Evolutionary conservation across 92 coral and sea anemone species (phyloP).

Genomic region (Anthopleura xanthogrammica): DNA sequence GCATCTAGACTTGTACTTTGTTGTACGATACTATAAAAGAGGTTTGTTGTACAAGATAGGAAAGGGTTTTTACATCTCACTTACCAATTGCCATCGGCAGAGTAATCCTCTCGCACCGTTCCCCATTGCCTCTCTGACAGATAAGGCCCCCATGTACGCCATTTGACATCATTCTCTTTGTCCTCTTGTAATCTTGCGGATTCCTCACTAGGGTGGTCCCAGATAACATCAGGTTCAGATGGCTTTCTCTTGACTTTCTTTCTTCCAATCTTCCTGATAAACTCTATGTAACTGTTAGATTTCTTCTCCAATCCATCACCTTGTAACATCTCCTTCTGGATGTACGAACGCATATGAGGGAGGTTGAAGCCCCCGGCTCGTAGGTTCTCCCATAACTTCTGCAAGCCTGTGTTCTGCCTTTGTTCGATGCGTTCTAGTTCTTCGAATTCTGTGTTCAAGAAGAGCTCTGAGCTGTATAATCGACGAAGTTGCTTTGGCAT

Average conservation of each 20-base stretch:
- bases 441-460: conserved; percentile 32
- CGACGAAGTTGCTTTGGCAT: conserved; percentile 25
- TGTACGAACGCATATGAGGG: conserved; percentile 21
- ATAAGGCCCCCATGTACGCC: conserved; percentile 92
- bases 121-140: conserved; percentile 95
- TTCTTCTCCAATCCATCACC: conserved; percentile 1
- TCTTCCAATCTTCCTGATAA: conserved; percentile 20
- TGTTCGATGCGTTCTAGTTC: conserved; percentile 29
- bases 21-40: not conserved
- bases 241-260: conserved; percentile 2
- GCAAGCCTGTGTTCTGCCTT: conserved; percentile 20
- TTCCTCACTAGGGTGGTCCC: conserved; percentile 47
- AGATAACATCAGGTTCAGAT: conserved; percentile 27
- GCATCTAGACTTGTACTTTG: not conserved
- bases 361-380: conserved; percentile 29
- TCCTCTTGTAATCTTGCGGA: conserved; percentile 52
- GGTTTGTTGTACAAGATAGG: not conserved
- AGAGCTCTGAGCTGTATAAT: conserved; percentile 28
- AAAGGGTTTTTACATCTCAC: not conserved
- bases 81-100: conserved; percentile 79
- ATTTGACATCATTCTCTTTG: conserved; percentile 41
- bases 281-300: conserved; percentile 7
- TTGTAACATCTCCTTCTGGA: conserved; percentile 29
- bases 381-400: conserved; percentile 41
- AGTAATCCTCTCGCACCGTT: conserved; percentile 88